Evolutionary conservation across 2,888 invertebrate genomes (phyloP).

Genomic region (Drosophila meridiana): DNA sequence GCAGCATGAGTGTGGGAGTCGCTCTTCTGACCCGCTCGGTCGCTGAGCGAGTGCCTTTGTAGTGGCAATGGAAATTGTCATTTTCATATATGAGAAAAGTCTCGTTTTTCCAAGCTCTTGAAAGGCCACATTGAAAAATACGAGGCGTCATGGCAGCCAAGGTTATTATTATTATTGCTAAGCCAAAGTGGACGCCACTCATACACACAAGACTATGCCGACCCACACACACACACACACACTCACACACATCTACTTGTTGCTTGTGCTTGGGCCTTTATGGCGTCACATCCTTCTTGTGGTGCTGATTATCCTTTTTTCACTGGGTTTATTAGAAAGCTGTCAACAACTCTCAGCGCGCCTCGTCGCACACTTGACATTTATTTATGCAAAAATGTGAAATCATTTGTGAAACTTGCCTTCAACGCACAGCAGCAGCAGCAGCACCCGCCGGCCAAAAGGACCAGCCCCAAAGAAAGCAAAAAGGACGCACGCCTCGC

Average conservation of each 20-base stretch:
- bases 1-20: slow-evolving; percentile 8
- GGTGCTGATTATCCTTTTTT: slow-evolving; percentile 75
- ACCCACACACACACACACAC: slow-evolving; percentile 16
- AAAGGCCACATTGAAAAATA: slow-evolving; percentile 63
- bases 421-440: slow-evolving; percentile 49
- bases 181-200: slow-evolving; percentile 67
- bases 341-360: slow-evolving; percentile 74
- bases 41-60: slow-evolving; percentile 46
- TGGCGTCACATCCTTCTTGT: slow-evolving; percentile 46
- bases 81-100: slow-evolving; percentile 71
- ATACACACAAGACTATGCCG: slow-evolving; percentile 18
- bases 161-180: slow-evolving; percentile 78
- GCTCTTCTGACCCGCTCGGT: slow-evolving; percentile 21
- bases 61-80: slow-evolving; percentile 76
- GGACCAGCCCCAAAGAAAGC: slow-evolving; percentile 38
- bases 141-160: slow-evolving; percentile 68
- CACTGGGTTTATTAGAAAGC: slow-evolving; percentile 77
- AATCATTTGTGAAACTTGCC: slow-evolving; percentile 79
- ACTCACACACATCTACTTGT: slow-evolving; percentile 55
- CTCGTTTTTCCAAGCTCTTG: slow-evolving; percentile 44
- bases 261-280: slow-evolving; percentile 44
- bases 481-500: slow-evolving; percentile 57
- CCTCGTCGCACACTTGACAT: slow-evolving; percentile 78
- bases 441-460: slow-evolving; percentile 24
- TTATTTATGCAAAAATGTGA: slow-evolving; percentile 82